A percentile compares a stretch with the other conserved stretches of the same genome.
These are phyloP conservation scores for Stomatorhinus walkeri DNA, from an alignment of 2,797 vertebrate species.

Conservation along the genomic window DNA sequence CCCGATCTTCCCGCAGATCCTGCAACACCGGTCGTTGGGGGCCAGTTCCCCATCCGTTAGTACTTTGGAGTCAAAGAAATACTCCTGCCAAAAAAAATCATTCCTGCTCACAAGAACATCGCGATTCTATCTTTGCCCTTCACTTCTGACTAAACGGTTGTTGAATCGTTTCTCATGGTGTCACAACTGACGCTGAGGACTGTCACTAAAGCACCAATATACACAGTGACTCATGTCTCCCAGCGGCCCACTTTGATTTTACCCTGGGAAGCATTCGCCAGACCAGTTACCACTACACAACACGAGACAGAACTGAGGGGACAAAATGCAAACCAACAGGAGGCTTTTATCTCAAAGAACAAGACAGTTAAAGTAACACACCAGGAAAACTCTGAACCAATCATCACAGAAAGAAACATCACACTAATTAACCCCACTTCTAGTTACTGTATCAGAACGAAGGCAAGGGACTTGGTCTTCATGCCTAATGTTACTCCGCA, in stretches of 20 bases:
- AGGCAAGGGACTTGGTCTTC: not conserved
- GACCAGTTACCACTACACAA: not conserved
- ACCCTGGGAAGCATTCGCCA: not conserved
- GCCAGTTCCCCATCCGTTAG: conserved; percentile 92
- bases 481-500: not conserved
- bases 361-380: not conserved
- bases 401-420: not conserved
- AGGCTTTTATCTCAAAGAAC: not conserved
- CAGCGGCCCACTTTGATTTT: not conserved
- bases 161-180: not conserved
- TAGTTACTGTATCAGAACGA: not conserved
- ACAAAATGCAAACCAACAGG: not conserved
- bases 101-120: not conserved
- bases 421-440: not conserved
- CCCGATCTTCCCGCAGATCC: conserved; percentile 96
- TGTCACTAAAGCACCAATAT: not conserved
- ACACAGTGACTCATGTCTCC: not conserved
- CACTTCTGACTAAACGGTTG: not conserved
- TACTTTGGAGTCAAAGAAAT: conserved; percentile 97
- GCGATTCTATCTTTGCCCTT: not conserved
- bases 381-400: not conserved
- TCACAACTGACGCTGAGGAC: not conserved
- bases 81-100: conserved; percentile 63
- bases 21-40: conserved; percentile 93
- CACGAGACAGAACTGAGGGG: not conserved